Evolutionary conservation across 2,888 invertebrate genomes (phyloP).

Genomic region (Tetragonisca angustula): DNA sequence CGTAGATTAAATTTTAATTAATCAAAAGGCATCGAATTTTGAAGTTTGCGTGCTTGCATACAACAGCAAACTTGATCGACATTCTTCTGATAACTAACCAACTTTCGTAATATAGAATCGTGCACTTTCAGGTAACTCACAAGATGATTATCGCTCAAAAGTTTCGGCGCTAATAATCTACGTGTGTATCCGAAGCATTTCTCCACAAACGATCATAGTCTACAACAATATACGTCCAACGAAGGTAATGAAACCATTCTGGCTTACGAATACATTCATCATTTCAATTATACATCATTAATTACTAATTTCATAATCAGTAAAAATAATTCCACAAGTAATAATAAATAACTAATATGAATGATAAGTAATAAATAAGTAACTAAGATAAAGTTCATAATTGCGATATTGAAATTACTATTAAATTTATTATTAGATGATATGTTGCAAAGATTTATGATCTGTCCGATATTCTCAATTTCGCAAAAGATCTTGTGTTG

Average conservation of each 20-base stretch:
- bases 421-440: neutral
- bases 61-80: constrained; percentile 19
- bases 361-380: too few species aligned
- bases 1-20: constrained; percentile 10
- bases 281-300: neutral
- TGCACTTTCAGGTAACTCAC: constrained; percentile 7
- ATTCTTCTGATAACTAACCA: constrained; percentile 34
- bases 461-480: neutral
- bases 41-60: constrained; percentile 1
- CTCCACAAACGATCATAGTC: neutral
- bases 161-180: constrained; percentile 31
- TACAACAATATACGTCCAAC: neutral
- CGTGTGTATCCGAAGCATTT: neutral
- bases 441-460: neutral
- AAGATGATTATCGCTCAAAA: constrained; percentile 14
- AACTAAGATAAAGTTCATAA: neutral
- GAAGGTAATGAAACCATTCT: neutral
- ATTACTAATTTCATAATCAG: neutral
- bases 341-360: neutral
- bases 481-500: constrained; percentile 14
- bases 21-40: constrained; percentile 2
- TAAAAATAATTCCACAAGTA: neutral
- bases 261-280: neutral
- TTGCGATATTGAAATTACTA: too few species aligned
- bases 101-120: constrained; percentile 43